Percentiles rank a stretch among this genome's conserved stretches.
Evolutionary conservation across 2,113 vertebrate genomes (phyloP).

Genomic region (Pangasianodon gigas): DNA sequence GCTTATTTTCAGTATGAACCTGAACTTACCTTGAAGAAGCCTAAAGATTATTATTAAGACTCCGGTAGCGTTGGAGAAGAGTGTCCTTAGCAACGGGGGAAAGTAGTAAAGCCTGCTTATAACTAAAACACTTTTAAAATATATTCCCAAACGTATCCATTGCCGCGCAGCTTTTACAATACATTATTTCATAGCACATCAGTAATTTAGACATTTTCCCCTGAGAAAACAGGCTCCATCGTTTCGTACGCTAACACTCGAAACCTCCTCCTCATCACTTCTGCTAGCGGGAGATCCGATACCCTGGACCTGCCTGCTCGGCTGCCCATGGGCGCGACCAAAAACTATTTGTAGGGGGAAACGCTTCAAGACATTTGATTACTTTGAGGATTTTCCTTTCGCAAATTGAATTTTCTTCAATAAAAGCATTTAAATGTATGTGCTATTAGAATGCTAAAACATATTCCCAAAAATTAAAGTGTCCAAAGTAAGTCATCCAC

Average conservation of each 20-base stretch:
- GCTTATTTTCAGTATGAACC: neutral
- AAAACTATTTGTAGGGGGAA: conserved; percentile 29
- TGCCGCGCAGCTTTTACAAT: neutral
- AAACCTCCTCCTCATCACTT: conserved; percentile 56
- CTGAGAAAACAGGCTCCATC: conserved; percentile 27
- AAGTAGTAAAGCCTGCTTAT: neutral
- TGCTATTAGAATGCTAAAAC: neutral
- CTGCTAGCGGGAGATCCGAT: conserved; percentile 67
- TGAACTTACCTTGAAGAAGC: conserved; percentile 32
- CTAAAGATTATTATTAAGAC: neutral
- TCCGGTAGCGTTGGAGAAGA: neutral
- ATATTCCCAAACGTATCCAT: neutral
- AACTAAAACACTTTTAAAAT: conserved; percentile 14
- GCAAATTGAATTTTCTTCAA: neutral
- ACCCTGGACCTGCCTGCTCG: conserved; percentile 60
- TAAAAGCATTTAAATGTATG: too few species aligned
- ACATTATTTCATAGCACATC: neutral
- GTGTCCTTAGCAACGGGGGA: conserved; percentile 13
- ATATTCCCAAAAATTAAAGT: neutral
- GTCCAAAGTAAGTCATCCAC: neutral
- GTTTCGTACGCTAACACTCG: conserved; percentile 41
- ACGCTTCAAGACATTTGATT: neutral
- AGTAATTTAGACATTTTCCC: neutral
- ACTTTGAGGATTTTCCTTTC: neutral
- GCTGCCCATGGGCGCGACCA: conserved; percentile 67